Conservation (phyloP, 1,140 invertebrate species). For the Stegodyphus dumicola region DNA sequence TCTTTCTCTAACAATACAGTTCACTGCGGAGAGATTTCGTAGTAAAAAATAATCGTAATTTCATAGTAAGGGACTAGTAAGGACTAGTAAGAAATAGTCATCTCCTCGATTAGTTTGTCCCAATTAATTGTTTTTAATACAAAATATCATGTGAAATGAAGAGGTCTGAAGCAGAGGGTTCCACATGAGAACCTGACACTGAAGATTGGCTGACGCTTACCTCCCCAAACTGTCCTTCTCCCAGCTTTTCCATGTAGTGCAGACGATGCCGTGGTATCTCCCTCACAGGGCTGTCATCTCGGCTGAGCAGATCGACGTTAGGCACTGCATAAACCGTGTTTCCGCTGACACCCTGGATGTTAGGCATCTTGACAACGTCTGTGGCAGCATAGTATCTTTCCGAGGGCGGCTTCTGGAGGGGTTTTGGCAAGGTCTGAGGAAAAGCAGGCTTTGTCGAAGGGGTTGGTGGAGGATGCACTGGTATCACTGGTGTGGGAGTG, state of each 20-base stretch:
- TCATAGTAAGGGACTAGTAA: too few relatives aligned
- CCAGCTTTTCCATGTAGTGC: constrained; percentile 81
- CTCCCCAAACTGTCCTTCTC: constrained; percentile 83
- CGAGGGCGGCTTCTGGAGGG: constrained; percentile 79
- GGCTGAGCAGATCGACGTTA: constrained; percentile 70
- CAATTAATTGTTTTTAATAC: too few relatives aligned
- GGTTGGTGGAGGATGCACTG: constrained; percentile 54
- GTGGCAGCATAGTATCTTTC: constrained; percentile 78
- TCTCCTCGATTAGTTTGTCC: too few relatives aligned
- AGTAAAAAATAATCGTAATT: too few relatives aligned
- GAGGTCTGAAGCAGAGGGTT: too few relatives aligned
- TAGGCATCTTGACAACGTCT: constrained; percentile 67
- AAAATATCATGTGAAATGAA: too few relatives aligned
- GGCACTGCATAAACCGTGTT: constrained; percentile 70
- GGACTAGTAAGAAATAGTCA: too few relatives aligned
- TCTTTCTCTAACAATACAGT: too few relatives aligned
- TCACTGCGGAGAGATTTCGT: too few relatives aligned
- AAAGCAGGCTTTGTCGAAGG: constrained; percentile 69
- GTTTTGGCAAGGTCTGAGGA: constrained; percentile 73
- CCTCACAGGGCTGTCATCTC: constrained; percentile 70
- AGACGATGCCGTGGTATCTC: constrained; percentile 84
- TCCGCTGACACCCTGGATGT: constrained; percentile 70
- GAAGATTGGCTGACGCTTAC: constrained; percentile 69
- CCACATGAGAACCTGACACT: too few relatives aligned
- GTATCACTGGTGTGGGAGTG: constrained; percentile 18